Conservation (phyloP, 2,113 vertebrate species). For the Ophthalmotilapia sp. region DNA sequence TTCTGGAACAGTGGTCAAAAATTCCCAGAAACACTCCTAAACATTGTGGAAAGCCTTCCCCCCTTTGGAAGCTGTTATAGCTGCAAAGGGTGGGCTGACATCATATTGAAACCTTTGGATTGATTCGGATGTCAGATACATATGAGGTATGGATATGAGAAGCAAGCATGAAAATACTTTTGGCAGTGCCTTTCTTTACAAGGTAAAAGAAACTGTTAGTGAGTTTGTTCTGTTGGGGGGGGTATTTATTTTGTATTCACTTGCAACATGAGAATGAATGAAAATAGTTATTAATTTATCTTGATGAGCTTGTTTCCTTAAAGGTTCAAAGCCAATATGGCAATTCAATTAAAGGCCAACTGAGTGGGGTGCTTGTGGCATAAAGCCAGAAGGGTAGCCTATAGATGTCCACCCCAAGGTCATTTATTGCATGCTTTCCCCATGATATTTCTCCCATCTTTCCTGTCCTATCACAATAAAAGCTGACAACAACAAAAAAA, state of each 20-base stretch:
- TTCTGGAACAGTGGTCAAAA: no score
- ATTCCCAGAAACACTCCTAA: no score
- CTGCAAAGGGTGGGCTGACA: no score
- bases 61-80: no score
- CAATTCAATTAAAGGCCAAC: neutral
- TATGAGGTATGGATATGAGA: no score
- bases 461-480: neutral
- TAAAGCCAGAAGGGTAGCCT: neutral
- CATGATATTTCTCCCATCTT: neutral
- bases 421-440: neutral
- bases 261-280: neutral
- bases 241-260: neutral
- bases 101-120: no score
- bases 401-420: neutral
- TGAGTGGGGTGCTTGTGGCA: neutral
- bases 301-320: neutral
- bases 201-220: no score
- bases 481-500: neutral
- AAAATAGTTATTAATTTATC: neutral
- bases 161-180: no score
- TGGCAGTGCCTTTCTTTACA: no score
- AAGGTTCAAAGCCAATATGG: neutral
- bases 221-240: no score
- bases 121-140: no score
- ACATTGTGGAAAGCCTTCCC: no score